Conservation (phyloP, 2,888 invertebrate genomes). For the Tachina lurida region DNA sequence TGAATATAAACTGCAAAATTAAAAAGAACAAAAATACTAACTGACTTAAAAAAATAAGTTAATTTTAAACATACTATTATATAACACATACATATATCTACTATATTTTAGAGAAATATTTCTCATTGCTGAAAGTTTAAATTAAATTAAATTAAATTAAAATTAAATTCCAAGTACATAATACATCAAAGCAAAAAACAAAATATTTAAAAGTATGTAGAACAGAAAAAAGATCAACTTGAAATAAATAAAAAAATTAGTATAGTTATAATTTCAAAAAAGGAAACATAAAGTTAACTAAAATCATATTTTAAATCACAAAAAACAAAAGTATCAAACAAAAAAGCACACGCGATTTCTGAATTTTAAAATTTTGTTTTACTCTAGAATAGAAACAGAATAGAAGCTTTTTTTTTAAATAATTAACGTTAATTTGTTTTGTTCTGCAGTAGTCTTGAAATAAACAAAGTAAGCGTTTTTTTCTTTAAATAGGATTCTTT, state of each 20-base stretch:
- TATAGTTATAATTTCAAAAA: slow-evolving; percentile 25
- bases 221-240: slow-evolving; percentile 9
- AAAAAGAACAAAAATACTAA: slow-evolving; percentile 41
- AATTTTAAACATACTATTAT: slow-evolving; percentile 40
- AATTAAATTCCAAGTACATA: slow-evolving; percentile 8
- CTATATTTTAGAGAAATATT: slow-evolving; percentile 13
- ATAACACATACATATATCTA: slow-evolving; percentile 45
- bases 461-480: neutral
- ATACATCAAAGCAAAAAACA: slow-evolving; percentile 18
- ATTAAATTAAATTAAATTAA: slow-evolving; percentile 3
- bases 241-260: slow-evolving; percentile 27
- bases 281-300: slow-evolving; percentile 17
- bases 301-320: slow-evolving; percentile 68
- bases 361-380: slow-evolving; percentile 21
- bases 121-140: slow-evolving; percentile 20
- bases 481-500: slow-evolving; percentile 23
- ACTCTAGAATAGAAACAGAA: neutral
- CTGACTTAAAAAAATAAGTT: slow-evolving; percentile 38
- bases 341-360: slow-evolving; percentile 54
- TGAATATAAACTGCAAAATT: slow-evolving; percentile 34
- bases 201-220: neutral
- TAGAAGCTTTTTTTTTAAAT: neutral
- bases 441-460: neutral
- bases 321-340: slow-evolving; percentile 34
- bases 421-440: slow-evolving; percentile 11